A percentile compares a stretch with the other conserved stretches of the same genome.
Conservation (phyloP, 2,888 invertebrate species). For the Macrophya annulata region DNA sequence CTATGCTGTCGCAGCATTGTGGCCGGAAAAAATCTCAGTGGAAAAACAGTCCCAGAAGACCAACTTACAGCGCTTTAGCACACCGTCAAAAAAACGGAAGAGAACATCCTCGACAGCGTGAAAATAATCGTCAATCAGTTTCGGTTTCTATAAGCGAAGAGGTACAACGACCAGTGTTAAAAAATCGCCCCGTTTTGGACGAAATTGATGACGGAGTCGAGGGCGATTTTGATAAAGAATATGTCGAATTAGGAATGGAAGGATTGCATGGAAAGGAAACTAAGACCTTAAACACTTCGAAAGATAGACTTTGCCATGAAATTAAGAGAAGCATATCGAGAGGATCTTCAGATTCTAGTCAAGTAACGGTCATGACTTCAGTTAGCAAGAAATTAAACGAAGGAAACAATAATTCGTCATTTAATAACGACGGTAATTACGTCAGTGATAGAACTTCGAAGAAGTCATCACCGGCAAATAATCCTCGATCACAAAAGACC, state of each 20-base stretch:
- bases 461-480: constrained; percentile 74
- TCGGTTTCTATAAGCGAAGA: constrained; percentile 73
- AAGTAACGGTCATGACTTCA: constrained; percentile 73
- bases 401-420: constrained; percentile 64
- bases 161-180: constrained; percentile 64
- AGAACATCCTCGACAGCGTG: background rate
- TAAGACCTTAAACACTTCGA: background rate
- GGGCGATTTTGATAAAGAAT: constrained; percentile 8
- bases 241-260: constrained; percentile 19
- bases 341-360: constrained; percentile 73
- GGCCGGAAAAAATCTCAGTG: constrained; percentile 69
- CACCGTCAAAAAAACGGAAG: constrained; percentile 65
- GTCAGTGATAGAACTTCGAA: constrained; percentile 75
- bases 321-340: constrained; percentile 65
- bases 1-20: constrained; percentile 79
- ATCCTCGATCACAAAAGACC: constrained; percentile 65
- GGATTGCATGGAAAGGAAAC: background rate
- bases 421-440: constrained; percentile 56
- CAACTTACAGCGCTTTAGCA: constrained; percentile 75
- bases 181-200: constrained; percentile 34
- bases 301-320: background rate
- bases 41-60: constrained; percentile 66
- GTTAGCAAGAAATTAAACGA: constrained; percentile 69
- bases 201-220: background rate
- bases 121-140: constrained; percentile 68